phyloP scores from a whole-genome alignment of 2,797 vertebrate species.

The Poeciliopsis turneri region DNA sequence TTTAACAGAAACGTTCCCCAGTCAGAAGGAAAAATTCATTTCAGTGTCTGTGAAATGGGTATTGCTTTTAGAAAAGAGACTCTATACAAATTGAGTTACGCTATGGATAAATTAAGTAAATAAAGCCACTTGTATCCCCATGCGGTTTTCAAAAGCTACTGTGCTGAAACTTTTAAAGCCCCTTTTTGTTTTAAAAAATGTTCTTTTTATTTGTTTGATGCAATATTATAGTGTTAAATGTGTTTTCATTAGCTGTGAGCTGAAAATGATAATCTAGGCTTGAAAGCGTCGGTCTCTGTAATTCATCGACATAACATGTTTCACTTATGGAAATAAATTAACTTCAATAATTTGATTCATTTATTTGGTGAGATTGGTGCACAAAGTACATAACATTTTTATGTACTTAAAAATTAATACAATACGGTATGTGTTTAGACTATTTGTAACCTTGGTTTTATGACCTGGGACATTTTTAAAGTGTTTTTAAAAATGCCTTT shows the following conservation, averaged over 20 bases:
- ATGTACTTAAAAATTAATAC: not conserved
- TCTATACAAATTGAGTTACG: conserved; percentile 3
- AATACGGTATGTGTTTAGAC: not conserved
- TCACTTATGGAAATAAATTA: not conserved
- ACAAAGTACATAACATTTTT: not conserved
- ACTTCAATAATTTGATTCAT: not conserved
- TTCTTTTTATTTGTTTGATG: not conserved
- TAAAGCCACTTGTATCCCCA: not conserved
- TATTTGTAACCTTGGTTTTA: not conserved
- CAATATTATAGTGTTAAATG: not conserved
- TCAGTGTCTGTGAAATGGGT: conserved; percentile 9
- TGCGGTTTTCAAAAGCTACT: not conserved
- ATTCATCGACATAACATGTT: not conserved
- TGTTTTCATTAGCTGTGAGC: not conserved
- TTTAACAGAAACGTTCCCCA: conserved; percentile 5
- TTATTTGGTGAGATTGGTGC: not conserved
- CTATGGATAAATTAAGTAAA: not conserved
- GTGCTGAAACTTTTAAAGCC: not conserved
- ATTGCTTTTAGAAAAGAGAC: conserved; percentile 13
- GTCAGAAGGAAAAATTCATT: conserved; percentile 5
- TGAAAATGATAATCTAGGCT: not conserved
- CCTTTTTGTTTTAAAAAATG: not conserved
- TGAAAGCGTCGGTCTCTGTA: not conserved
- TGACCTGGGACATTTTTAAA: not conserved
- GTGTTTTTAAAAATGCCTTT: not conserved